Percentiles rank a stretch among this genome's conserved stretches.
Evolutionary conservation across 2,113 vertebrate species (phyloP).

Genomic region (Pseudopodoces humilis): DNA sequence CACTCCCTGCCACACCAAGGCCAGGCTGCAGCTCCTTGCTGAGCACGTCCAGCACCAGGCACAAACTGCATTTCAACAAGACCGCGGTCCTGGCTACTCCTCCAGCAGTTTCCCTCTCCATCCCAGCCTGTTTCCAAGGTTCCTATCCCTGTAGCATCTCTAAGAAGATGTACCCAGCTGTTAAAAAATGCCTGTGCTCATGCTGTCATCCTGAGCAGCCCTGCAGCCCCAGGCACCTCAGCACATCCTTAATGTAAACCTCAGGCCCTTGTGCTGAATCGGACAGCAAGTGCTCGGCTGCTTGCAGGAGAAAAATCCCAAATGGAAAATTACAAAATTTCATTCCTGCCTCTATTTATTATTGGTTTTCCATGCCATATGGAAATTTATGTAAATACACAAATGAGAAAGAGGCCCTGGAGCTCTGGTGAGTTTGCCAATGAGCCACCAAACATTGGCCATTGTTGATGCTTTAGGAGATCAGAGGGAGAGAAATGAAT

Average conservation of each 20-base stretch:
- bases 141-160: background rate
- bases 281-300: accelerated
- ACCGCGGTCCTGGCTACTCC: background rate
- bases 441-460: slow-evolving; percentile 37
- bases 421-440: slow-evolving; percentile 35
- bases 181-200: background rate
- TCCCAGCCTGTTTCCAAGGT: background rate
- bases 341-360: slow-evolving; percentile 47
- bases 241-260: background rate
- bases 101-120: background rate
- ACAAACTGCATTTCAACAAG: background rate
- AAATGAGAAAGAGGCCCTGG: slow-evolving; percentile 45
- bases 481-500: slow-evolving; percentile 4
- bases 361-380: slow-evolving; percentile 41
- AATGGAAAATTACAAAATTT: slow-evolving; percentile 17
- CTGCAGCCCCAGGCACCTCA: background rate
- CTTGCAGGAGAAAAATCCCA: background rate
- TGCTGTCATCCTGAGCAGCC: background rate
- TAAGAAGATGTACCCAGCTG: background rate
- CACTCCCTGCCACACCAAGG: background rate
- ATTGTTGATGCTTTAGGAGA: slow-evolving; percentile 36
- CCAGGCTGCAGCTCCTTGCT: background rate
- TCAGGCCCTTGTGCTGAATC: background rate
- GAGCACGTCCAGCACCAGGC: background rate
- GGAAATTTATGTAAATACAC: slow-evolving; percentile 73